Base-by-base conservation (phyloP, 37 sponge, comb jelly and placozoan genomes). In the Eunapius fragilis region DNA sequence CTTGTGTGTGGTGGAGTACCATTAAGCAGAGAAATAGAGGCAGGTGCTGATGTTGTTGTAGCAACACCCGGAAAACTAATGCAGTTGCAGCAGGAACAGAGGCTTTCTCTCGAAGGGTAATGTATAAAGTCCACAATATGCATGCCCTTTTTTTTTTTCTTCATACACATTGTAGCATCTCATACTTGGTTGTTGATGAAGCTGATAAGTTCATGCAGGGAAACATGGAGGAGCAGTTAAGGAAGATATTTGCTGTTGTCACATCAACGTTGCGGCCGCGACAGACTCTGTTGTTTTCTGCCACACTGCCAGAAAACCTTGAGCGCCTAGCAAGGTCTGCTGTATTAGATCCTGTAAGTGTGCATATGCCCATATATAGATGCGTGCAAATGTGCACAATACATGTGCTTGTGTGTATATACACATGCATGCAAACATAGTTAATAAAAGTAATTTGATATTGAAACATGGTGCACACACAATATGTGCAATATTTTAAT, bases 61-160 rank as follows among this genome's bases (percentile, higher is more conserved):
- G 87, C 87, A 38, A 87, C 87, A 73, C 87, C 87, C n/a, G 87
- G 87, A 17, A 80, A 73, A 47, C 87, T 87, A 32, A 50, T 87
- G 58, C 81, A 80, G 10, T 49, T 87, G 32, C 26, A 27, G 1
- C 35, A 9, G 19, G 48, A 10, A 12, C 82, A 72, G 31, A 79
- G 31, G 9, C 25, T 85, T 22, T 28, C 26, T 28, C 69, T 85
- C 30, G 27, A 68, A 19, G 1, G 58, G 58, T 37, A 50, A 25
- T 72, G 72, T 26, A 34, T 82, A 33, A 19, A 28, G 3, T 3
- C 41, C 6, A 41, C 41, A n/a, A n/a, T n/a, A n/a, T n/a, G n/a
- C n/a, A n/a, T n/a, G n/a, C n/a, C n/a, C n/a, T n/a, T n/a, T n/a
- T n/a, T n/a, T n/a, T n/a, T n/a, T n/a, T n/a, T n/a, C n/a, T n/a